Percentiles rank a stretch among this genome's conserved stretches.
phyloP scores from a whole-genome alignment of 2,888 invertebrate species.

The Glyphotaelius pellucidus region DNA sequence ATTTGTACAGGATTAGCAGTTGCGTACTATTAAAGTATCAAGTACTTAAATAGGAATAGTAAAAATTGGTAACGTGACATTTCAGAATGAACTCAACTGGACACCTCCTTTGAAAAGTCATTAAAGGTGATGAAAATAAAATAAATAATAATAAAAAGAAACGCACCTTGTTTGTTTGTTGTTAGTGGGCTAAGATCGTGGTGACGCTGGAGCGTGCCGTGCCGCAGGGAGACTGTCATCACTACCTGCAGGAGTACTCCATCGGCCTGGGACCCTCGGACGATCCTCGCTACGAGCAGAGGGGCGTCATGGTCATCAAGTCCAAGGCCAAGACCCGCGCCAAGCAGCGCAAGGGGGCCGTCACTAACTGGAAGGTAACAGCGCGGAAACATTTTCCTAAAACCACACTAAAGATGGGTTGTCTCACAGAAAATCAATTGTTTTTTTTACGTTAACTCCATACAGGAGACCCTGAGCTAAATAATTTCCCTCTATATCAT shows the following conservation, averaged over 20 bases:
- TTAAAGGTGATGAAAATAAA: too few species aligned
- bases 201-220: conserved; percentile 97
- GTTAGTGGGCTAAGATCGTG: conserved; percentile 98
- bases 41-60: too few species aligned
- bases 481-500: too few species aligned
- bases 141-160: background rate
- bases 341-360: conserved; percentile 96
- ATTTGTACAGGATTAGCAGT: too few species aligned
- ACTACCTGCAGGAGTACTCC: conserved; percentile 96
- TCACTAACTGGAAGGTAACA: conserved; percentile 96
- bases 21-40: too few species aligned
- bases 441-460: too few species aligned
- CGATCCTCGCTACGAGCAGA: conserved; percentile 89
- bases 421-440: too few species aligned
- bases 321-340: conserved; percentile 97
- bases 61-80: too few species aligned
- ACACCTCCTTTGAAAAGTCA: too few species aligned
- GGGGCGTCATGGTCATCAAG: conserved; percentile 99
- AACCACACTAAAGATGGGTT: too few species aligned
- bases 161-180: background rate
- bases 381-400: background rate
- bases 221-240: conserved; percentile 91
- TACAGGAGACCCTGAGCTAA: too few species aligned
- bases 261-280: conserved; percentile 92
- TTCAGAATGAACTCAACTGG: too few species aligned